Evolutionary conservation across 2,797 vertebrate species (phyloP).

Genomic region (Pogonophryne albipinna): DNA sequence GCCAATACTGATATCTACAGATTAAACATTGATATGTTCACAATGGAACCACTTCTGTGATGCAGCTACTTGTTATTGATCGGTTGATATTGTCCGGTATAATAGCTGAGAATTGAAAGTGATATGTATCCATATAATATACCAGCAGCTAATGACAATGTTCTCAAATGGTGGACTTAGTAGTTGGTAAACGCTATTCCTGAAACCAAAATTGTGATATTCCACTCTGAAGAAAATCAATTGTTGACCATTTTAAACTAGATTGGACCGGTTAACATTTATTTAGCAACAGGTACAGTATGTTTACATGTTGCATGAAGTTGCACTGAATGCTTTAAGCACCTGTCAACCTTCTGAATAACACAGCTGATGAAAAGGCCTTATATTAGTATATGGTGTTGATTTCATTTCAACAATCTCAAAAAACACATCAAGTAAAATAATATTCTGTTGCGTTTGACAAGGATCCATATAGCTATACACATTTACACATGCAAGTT

Average conservation of each 20-base stretch:
- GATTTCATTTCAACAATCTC: background rate
- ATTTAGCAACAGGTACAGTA: constrained; percentile 30
- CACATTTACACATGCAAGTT: constrained; percentile 45
- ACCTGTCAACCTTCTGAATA: constrained; percentile 27
- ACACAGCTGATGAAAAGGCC: constrained; percentile 49
- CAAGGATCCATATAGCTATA: background rate
- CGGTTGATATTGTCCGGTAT: background rate
- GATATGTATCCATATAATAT: too few relatives aligned
- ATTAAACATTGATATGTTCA: too few relatives aligned
- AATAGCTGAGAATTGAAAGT: background rate
- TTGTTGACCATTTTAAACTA: background rate
- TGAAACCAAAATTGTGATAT: too few relatives aligned
- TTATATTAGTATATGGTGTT: background rate
- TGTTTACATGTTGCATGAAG: constrained; percentile 24
- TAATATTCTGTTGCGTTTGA: constrained; percentile 9
- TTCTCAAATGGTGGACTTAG: background rate
- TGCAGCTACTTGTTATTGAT: background rate
- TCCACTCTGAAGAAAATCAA: background rate
- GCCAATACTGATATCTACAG: too few relatives aligned
- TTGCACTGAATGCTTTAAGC: constrained; percentile 33
- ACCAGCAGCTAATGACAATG: background rate
- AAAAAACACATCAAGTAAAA: constrained; percentile 10
- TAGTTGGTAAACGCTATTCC: background rate
- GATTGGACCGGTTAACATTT: constrained; percentile 41
- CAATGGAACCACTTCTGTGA: background rate